phyloP scores from a whole-genome alignment of 2,888 invertebrate genomes.

The Lithophane socia region DNA sequence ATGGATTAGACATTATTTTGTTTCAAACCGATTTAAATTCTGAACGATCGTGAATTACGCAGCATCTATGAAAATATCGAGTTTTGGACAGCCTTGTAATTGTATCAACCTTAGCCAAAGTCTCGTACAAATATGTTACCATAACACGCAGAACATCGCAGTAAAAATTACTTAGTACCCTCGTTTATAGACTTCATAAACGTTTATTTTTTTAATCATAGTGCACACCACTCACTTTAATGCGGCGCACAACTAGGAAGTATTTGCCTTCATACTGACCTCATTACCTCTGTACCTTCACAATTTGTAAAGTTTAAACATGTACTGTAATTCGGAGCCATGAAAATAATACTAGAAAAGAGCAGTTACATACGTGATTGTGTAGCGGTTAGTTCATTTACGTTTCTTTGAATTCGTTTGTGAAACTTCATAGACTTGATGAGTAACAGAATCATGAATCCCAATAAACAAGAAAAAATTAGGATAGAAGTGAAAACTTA shows the following conservation, averaged over 20 bases:
- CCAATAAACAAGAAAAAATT: not conserved
- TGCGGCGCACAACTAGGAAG: slow-evolving; percentile 51
- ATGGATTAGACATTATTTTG: too few relatives aligned
- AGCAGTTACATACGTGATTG: not conserved
- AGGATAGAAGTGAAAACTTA: too few relatives aligned
- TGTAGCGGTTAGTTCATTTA: not conserved
- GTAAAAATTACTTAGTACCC: slow-evolving; percentile 37
- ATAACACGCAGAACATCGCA: not conserved
- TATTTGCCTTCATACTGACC: slow-evolving; percentile 54
- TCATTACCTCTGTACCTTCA: slow-evolving; percentile 39
- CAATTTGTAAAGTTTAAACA: slow-evolving; percentile 13
- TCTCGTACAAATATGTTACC: slow-evolving; percentile 7
- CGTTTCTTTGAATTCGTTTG: not conserved
- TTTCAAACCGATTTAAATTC: too few relatives aligned
- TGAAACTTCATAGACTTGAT: not conserved
- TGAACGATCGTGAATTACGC: too few relatives aligned
- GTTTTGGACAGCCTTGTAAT: not conserved
- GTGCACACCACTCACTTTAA: slow-evolving; percentile 47
- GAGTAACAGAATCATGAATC: not conserved
- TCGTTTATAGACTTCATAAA: slow-evolving; percentile 39
- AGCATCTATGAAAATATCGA: not conserved
- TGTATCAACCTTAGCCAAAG: not conserved
- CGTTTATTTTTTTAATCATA: slow-evolving; percentile 49
- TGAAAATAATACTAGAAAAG: slow-evolving; percentile 1
- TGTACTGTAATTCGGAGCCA: slow-evolving; percentile 7